phyloP scores from a whole-genome alignment of 2,888 invertebrate species.

The Rhagophthalmus giganteus region DNA sequence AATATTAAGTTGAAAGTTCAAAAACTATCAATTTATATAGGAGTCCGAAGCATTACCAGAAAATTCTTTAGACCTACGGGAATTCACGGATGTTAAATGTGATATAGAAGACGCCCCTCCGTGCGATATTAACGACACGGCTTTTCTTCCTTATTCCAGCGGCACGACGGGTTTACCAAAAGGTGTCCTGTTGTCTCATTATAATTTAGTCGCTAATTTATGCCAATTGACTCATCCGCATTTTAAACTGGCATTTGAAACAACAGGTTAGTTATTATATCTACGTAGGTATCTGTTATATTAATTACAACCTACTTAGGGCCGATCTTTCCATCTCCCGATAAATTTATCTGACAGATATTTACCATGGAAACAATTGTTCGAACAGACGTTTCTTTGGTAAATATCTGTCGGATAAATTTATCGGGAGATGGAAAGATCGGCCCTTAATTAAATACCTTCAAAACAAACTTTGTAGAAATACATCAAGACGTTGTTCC shows the following conservation, averaged over 20 bases:
- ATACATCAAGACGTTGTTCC: conserved; percentile 66
- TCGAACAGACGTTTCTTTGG: no score
- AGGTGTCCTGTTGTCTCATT: conserved; percentile 70
- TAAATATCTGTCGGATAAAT: no score
- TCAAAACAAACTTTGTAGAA: conserved; percentile 55
- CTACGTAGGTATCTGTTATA: no score
- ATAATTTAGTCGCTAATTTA: conserved; percentile 59
- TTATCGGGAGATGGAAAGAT: no score
- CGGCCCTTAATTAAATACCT: no score
- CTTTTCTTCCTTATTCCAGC: conserved; percentile 79
- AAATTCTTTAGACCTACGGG: conserved; percentile 64
- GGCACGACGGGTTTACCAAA: conserved; percentile 84
- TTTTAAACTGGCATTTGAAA: conserved; percentile 5
- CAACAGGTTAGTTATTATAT: no score
- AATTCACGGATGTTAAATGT: conserved; percentile 58
- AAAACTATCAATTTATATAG: conserved; percentile 35
- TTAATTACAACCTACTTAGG: no score
- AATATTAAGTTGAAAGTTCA: no score
- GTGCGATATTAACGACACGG: conserved; percentile 61
- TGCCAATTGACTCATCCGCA: conserved; percentile 6
- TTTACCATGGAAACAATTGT: no score
- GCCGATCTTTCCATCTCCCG: no score
- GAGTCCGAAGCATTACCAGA: conserved; percentile 57
- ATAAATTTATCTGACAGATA: no score
- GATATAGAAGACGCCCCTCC: conserved; percentile 58